Percentiles rank a stretch among this genome's conserved stretches.
phyloP scores from a whole-genome alignment of 2,888 invertebrate species.

The Acronicta alni region DNA sequence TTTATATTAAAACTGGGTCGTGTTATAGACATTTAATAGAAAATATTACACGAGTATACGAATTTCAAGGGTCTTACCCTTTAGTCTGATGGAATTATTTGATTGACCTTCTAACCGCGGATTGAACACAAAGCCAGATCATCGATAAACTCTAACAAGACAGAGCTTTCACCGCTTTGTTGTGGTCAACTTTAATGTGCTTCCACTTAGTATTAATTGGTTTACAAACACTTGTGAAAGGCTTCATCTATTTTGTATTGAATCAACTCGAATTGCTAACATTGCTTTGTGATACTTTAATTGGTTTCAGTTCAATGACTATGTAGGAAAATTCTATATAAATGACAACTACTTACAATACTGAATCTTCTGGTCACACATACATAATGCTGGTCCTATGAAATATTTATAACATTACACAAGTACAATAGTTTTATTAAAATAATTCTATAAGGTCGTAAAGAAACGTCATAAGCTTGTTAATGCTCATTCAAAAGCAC shows the following conservation, averaged over 20 bases:
- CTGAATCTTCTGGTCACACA: neutral
- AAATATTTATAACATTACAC: conserved; percentile 19
- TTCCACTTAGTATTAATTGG: conserved; percentile 32
- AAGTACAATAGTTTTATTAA: conserved; percentile 54
- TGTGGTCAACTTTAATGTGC: conserved; percentile 28
- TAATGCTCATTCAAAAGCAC: conserved; percentile 65
- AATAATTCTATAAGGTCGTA: conserved; percentile 50
- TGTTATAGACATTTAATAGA: no score
- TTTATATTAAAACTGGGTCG: no score
- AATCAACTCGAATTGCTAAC: conserved; percentile 5
- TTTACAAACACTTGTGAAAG: conserved; percentile 27
- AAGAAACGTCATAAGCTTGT: conserved; percentile 59
- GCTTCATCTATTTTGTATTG: conserved; percentile 18
- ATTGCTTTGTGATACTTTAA: conserved; percentile 7
- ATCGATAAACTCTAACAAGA: conserved; percentile 30
- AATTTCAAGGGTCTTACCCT: neutral
- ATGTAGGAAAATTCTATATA: neutral
- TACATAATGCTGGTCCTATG: conserved; percentile 14
- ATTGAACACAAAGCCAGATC: conserved; percentile 15
- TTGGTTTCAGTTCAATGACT: conserved; percentile 7
- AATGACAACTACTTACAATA: conserved; percentile 1
- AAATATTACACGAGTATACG: no score
- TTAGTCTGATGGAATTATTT: conserved; percentile 1
- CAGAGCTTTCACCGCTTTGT: conserved; percentile 27
- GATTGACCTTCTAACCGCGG: conserved; percentile 14